phyloP scores from a whole-genome alignment of 1,140 invertebrate genomes.

The Drosophila setifemur region DNA sequence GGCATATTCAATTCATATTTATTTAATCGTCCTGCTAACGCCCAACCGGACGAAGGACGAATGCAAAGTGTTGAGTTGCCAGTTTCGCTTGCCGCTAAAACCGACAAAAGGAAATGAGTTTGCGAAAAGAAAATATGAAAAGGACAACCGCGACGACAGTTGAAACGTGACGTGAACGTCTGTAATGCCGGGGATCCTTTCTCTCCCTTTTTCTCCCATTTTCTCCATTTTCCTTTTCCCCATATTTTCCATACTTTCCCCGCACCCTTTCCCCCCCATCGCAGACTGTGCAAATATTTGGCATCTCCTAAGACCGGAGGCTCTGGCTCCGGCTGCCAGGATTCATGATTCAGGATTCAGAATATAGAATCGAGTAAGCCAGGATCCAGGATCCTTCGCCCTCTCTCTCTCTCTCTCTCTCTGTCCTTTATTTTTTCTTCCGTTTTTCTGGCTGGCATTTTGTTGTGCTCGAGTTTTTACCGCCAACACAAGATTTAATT shows the following conservation, averaged over 20 bases:
- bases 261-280: conserved; percentile 1
- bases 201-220: background rate
- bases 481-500: conserved; percentile 83
- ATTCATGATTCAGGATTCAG: conserved; percentile 11
- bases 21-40: background rate
- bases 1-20: conserved; percentile 23
- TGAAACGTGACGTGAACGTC: conserved; percentile 50
- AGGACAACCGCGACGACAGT: conserved; percentile 64
- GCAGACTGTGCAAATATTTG: conserved; percentile 45
- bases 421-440: background rate
- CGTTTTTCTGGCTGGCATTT: conserved; percentile 35
- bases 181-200: background rate
- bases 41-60: background rate
- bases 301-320: conserved; percentile 41
- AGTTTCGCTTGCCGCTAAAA: background rate
- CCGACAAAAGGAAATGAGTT: conserved; percentile 65
- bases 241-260: background rate
- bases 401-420: no score
- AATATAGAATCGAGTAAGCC: no score
- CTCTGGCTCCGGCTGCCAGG: conserved; percentile 1
- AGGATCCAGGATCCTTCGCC: no score
- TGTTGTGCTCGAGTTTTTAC: conserved; percentile 76
- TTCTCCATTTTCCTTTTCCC: background rate
- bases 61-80: conserved; percentile 8
- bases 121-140: conserved; percentile 52